Evolutionary conservation across 2,888 invertebrate genomes (phyloP), one percentile per base, ranked within the genome.

Genomic region (Spisula solida): DNA sequence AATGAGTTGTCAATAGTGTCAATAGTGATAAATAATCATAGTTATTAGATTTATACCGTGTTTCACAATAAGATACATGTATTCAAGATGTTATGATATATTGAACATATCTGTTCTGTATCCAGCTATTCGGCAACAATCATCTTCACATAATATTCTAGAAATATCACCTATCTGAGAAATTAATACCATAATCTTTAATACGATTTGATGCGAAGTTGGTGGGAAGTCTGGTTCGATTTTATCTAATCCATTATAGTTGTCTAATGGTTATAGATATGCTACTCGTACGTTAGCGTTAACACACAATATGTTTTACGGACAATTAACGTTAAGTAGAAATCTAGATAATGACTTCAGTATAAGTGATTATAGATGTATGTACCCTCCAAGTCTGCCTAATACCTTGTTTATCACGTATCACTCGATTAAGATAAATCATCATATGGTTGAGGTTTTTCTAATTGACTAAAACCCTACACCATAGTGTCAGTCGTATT

Each of bases 241-340:
- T 66, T 10, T 10, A 66, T 25, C 8, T 66, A 6, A n/a, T 66
- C 25, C 60, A 66, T 25, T 25, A 10, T 25, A 66, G 25, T 66
- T n/a, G 1, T 8, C 60, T 25, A n/a, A 18, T 66, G 41, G 41
- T 41, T n/a, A 12, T 25, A 10, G 25, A 12, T 66, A 25, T 25
- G 25, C 10, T 66, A 66, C 12, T 25, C 25, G n/a, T 66, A 66
- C 8, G 25, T 66, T 25, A 66, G n/a, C 25, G 60, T 66, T 66
- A 66, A 66, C 60, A 25, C 25, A n/a, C 20, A 66, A n/a, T 66
- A 25, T 25, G 25, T 6, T 25, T 66, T 25, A 66, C 60, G 60
- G 60, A 66, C n/a, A 66, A 66, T 66, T 66, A 66, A 66, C 60
- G n/a, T 25, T 66, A 66, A 66, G 60, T 66, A 66, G 60, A n/a